A percentile compares a stretch with the other conserved stretches of the same genome.
phyloP scores from a whole-genome alignment of 2,113 vertebrate genomes.

The Sceloporus tristichus region DNA sequence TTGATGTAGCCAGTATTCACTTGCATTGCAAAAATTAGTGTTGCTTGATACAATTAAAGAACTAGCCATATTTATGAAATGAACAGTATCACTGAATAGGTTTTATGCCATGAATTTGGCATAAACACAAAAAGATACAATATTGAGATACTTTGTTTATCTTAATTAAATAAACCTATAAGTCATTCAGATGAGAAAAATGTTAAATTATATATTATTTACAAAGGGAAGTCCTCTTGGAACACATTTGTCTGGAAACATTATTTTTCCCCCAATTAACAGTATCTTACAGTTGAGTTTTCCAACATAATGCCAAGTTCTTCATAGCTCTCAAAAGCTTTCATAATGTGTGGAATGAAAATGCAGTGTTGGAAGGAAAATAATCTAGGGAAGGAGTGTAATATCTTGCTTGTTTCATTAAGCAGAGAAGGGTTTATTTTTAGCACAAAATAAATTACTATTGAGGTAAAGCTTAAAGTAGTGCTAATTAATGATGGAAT shows the following conservation, averaged over 20 bases:
- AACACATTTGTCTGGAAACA: slow-evolving; percentile 34
- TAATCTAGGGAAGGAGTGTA: not conserved
- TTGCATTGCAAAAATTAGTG: slow-evolving; percentile 12
- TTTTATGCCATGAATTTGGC: slow-evolving; percentile 57
- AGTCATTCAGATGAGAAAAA: slow-evolving; percentile 39
- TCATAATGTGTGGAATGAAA: slow-evolving; percentile 6
- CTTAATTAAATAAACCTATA: slow-evolving; percentile 48
- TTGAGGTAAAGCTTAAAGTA: not conserved
- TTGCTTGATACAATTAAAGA: slow-evolving; percentile 36
- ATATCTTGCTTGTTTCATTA: slow-evolving; percentile 13
- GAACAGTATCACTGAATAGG: slow-evolving; percentile 45
- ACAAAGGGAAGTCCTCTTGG: slow-evolving; percentile 40
- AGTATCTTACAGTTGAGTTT: slow-evolving; percentile 32
- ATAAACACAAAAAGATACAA: slow-evolving; percentile 49
- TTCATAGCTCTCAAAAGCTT: slow-evolving; percentile 3
- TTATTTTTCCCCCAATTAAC: too few species aligned
- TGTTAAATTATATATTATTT: slow-evolving; percentile 44
- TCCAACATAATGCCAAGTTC: not conserved
- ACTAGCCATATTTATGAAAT: slow-evolving; percentile 43
- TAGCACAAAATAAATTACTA: not conserved
- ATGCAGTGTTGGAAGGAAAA: not conserved
- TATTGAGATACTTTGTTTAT: slow-evolving; percentile 60
- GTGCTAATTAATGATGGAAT: not conserved
- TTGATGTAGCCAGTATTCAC: not conserved
- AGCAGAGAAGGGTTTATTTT: not conserved